Base-by-base conservation (phyloP, 2,797 vertebrate species). In the Acomys russatus region DNA sequence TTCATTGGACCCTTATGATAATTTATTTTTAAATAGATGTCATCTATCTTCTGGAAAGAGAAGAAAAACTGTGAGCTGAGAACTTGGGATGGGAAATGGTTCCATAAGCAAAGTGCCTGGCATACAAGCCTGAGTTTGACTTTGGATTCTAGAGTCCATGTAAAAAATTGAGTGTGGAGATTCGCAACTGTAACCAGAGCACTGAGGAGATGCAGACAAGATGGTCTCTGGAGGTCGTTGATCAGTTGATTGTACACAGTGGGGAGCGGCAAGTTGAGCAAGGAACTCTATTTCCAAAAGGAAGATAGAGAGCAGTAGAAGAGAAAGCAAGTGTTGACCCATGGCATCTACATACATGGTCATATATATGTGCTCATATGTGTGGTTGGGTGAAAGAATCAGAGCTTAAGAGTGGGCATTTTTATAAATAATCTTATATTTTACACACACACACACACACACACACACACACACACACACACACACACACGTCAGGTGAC, bases 51-150 rank as follows among this genome's bases (percentile, higher is more conserved):
- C 15, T 23, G 68, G 74, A 35, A 71, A 87, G 94, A 82, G 5
- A 90, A 77, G 28, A 90, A 84, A 92, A 83, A 25, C 0, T 64
- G 1, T 38, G 94, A 94, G 38, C 35, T 63, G 23, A 92, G 86
- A 90, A 28, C 22, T 83, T 23, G 17, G 35, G 10, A 22, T 1
- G 11, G 70, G 22, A 18, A 44, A 44, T 76, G 56, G 38, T 38
- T 63, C 25, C 61, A 28, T 22, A 22, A 44, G 18, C 18, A 76
- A 49, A 0, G 17, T 9, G 10, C 35, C 38, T 22, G 25, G 85
- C 54, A 30, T 61, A 14, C 6, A 74, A 74, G 17, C 18, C 0
- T 15, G 70, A 12, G 10, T 22, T 6, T 22, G 18, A 22, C 11
- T 3, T 76, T 44, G 51, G 28, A 22, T 14, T 38, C 6, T 15